Evolutionary conservation across 2,113 vertebrate genomes (phyloP).

Genomic region (Esox niger): DNA sequence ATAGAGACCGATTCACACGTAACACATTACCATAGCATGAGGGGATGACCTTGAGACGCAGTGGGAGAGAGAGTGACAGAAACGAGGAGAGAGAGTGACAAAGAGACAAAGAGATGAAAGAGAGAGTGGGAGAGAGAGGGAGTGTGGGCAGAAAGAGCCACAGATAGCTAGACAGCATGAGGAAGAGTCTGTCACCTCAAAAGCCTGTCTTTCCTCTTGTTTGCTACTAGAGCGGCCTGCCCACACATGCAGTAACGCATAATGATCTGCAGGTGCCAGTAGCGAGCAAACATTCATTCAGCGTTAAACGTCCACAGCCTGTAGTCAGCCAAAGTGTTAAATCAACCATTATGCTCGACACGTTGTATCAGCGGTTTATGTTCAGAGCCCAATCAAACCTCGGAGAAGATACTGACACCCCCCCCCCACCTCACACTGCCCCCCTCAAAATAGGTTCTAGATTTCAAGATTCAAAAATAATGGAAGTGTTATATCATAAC

Average conservation of each 20-base stretch:
- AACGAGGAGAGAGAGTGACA: background rate
- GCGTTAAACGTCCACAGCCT: background rate
- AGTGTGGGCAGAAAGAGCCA: too few species aligned
- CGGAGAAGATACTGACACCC: background rate
- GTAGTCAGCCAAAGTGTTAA: background rate
- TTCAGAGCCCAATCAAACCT: background rate
- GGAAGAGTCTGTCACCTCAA: background rate
- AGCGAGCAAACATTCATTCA: background rate
- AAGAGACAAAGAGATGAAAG: background rate
- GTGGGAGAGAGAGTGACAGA: background rate
- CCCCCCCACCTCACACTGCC: background rate
- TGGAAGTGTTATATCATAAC: background rate
- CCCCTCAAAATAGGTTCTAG: background rate
- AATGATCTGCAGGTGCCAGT: constrained; percentile 26
- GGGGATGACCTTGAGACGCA: constrained; percentile 31
- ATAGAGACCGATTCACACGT: constrained; percentile 26
- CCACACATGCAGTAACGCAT: background rate
- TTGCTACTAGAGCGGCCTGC: background rate
- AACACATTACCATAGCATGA: constrained; percentile 5
- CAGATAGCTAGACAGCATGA: too few species aligned
- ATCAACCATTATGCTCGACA: background rate
- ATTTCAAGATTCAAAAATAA: background rate
- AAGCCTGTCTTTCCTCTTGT: background rate
- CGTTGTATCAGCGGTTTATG: background rate
- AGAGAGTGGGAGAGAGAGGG: background rate